Base-by-base conservation (phyloP, 2,888 invertebrate genomes). In the Ormyrus labotus region DNA sequence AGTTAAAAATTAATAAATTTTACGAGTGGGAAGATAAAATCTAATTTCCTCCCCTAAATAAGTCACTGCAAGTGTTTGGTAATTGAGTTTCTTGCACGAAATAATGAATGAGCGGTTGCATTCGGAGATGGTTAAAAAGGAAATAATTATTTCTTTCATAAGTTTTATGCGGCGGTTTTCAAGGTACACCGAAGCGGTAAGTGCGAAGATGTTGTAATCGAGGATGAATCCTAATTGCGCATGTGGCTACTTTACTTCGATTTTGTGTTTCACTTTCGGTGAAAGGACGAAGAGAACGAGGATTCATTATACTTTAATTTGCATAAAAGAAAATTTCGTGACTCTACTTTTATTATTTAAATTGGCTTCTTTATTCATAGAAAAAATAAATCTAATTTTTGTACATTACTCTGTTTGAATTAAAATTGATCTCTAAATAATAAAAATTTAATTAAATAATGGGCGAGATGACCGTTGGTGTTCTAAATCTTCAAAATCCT, bases 61-160 rank as follows among this genome's bases (percentile, higher is more conserved):
- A 77, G 65, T 61, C 72, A 50, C 50, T 61, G 53, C 6, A 10
- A 45, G 53, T 34, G 67, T 81, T 81, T 78, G 78, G 78, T 78
- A 81, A 81, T 81, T 76, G 68, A 53, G 58, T 65, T 70, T 76
- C 58, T 72, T 69, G 53, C 58, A 51, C 75, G 76, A 72, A 79
- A 76, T 68, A 76, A 73, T 60, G 79, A 75, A 76, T 9, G 72
- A 71, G 61, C 69, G 63, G 70, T 73, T 63, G 67, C 78, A 78
- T 69, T 81, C 45, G 61, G 51, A 81, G 76, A 69, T 72, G 67
- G 79, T 76, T 76, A 67, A 78, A 68, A 69, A 76, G 79, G 81
- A 81, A 81, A 81, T 79, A 63, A 72, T 81, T 81, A 81, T 76
- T 78, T 81, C 81, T 81, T 81, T 81, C 79, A 79, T 79, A 76